Percentiles rank a stretch among this genome's conserved stretches.
These are phyloP conservation scores for Tanypteryx hageni DNA, from an alignment of 2,888 invertebrate genomes.

Conservation along the genomic window DNA sequence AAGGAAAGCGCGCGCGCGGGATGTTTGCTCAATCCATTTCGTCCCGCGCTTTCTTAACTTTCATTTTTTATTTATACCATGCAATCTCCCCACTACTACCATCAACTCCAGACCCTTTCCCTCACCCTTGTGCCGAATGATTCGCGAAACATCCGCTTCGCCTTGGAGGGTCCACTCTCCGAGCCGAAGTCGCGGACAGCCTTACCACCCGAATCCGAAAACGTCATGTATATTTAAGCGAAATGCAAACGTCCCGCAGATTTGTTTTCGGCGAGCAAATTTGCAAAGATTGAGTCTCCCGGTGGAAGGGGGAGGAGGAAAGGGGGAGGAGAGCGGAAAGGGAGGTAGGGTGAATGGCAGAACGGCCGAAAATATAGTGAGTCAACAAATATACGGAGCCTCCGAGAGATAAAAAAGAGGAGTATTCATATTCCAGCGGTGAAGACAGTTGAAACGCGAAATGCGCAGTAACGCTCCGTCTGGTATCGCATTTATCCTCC, in stretches of 20 bases:
- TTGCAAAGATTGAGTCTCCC: background rate
- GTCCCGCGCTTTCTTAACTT: background rate
- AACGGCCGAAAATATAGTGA: constrained; percentile 7
- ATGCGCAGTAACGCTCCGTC: background rate
- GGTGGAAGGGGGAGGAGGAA: background rate
- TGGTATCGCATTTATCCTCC: background rate
- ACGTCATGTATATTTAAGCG: constrained; percentile 47
- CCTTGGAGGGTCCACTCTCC: background rate
- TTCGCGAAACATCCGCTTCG: constrained; percentile 14
- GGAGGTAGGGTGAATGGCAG: constrained; percentile 10
- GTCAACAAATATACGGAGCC: constrained; percentile 39
- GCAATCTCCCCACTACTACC: background rate
- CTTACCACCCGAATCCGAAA: background rate
- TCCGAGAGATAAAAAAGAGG: background rate
- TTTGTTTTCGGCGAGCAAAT: constrained; percentile 55
- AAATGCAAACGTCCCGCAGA: constrained; percentile 39
- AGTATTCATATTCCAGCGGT: background rate
- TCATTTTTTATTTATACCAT: background rate
- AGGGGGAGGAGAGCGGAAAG: background rate
- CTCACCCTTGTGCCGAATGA: constrained; percentile 11
- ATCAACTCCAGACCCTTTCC: background rate
- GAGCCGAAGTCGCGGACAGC: background rate
- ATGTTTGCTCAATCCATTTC: constrained; percentile 39
- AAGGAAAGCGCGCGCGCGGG: constrained; percentile 25
- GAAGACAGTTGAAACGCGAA: constrained; percentile 16